Base-by-base conservation (phyloP, 1,140 invertebrate genomes). In the Patella vulgata region DNA sequence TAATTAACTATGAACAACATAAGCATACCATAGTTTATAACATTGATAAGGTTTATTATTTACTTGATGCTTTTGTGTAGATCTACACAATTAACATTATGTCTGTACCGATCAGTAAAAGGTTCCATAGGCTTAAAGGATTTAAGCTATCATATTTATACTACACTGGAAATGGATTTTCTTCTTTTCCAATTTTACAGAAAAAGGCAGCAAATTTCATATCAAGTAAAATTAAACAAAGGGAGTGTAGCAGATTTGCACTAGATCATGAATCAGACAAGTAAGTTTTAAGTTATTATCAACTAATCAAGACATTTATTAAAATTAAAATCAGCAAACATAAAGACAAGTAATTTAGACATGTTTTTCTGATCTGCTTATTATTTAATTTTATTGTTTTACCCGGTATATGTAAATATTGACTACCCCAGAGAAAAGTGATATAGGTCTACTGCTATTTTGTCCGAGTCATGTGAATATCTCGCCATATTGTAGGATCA, bases 171-270 rank as follows among this genome's bases (percentile, higher is more conserved):
- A 36, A 14, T 23, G 14, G 6, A 27, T 1, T 47, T 55, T 55
- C 12, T 48, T 48, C 27, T 48, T 5, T 48, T 3, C 27, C 6
- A 19, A 28, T 31, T 36, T 53, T 58, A 43, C 52, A 67, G 65
- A 57, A 36, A 30, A 43, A 21, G 11, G 47, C 43, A 46, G 59
- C 59, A n/a, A 23, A 3, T 3, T 67, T 56, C 28, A 54, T 67
- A 28, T 40, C 33, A 14, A 42, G 12, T 2, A 67, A 67, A 21
- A 58, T 67, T 8, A 12, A 39, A 14, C 65, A 67, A 39, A 43
- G 65, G 47, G 59, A 67, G 31, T 67, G 65, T 51, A 62, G 51
- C 33, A 31, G 39, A 14, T 67, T 57, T 57, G 48, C 50, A 23
- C 56, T 39, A 36, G 31, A 61, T 28, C n/a, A n/a, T 9, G 40